Conservation (phyloP, 2,113 vertebrate genomes). For the Zosterops japonicus region DNA sequence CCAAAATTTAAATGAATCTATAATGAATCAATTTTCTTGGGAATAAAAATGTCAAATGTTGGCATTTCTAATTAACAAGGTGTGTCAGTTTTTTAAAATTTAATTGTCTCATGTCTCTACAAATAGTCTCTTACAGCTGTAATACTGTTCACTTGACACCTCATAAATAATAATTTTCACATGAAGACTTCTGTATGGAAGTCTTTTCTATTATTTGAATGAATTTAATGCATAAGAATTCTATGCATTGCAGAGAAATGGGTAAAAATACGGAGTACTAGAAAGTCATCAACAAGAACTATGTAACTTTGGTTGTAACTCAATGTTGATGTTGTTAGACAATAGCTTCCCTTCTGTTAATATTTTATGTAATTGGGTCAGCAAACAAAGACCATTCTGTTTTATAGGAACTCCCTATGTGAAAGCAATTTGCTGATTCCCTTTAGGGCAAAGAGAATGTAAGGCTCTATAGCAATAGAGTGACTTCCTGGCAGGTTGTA, state of each 20-base stretch:
- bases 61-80: slow-evolving; percentile 18
- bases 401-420: neutral
- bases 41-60: slow-evolving; percentile 22
- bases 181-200: neutral
- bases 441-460: neutral
- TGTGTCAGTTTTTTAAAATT: neutral
- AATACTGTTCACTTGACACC: neutral
- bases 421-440: neutral
- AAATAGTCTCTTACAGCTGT: neutral
- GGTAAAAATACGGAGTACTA: neutral
- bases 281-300: neutral
- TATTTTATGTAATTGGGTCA: neutral
- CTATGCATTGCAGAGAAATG: neutral
- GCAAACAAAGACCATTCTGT: neutral
- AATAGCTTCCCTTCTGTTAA: neutral
- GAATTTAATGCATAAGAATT: neutral
- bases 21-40: slow-evolving; percentile 17
- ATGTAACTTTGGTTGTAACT: neutral
- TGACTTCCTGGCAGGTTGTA: neutral
- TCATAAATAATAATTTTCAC: slow-evolving; percentile 50
- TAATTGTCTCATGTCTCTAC: neutral
- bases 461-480: neutral
- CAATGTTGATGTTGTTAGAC: neutral
- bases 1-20: neutral
- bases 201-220: neutral